A percentile compares a stretch with the other conserved stretches of the same genome.
Evolutionary conservation across 2,888 invertebrate genomes (phyloP).

Genomic region (Hylaea fasciaria): DNA sequence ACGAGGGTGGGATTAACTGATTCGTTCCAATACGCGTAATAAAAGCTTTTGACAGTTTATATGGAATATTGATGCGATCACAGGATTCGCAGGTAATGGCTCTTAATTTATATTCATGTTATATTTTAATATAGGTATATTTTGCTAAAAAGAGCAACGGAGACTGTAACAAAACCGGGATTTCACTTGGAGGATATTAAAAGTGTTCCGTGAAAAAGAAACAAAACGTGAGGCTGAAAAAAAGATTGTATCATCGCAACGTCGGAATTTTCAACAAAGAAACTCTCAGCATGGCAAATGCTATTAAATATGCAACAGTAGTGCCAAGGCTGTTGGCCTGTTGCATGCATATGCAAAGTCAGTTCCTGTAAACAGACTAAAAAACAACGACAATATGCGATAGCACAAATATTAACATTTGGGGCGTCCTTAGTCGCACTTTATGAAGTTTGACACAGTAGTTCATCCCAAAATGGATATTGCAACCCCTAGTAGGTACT

Average conservation of each 20-base stretch:
- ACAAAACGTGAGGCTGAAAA: neutral
- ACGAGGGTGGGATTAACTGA: conserved; percentile 5
- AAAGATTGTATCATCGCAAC: neutral
- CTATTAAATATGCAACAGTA: conserved; percentile 12
- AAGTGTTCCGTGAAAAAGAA: neutral
- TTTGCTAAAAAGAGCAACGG: too few species aligned
- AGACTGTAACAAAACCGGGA: too few species aligned
- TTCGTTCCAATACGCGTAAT: conserved; percentile 7
- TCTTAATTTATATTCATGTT: too few species aligned
- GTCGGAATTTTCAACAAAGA: conserved; percentile 3
- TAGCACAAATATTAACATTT: too few species aligned
- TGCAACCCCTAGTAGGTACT: too few species aligned
- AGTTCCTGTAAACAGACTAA: neutral
- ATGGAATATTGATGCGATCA: neutral
- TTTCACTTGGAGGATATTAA: neutral
- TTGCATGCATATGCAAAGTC: conserved; percentile 14
- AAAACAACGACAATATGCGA: neutral
- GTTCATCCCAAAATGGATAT: too few species aligned
- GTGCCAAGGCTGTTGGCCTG: neutral
- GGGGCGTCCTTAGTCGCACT: too few species aligned
- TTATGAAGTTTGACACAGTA: too few species aligned
- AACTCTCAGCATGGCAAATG: neutral
- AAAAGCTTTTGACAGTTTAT: neutral
- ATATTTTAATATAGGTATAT: too few species aligned
- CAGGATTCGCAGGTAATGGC: neutral